Evolutionary conservation across 2,797 vertebrate genomes (phyloP), one percentile per base, ranked within the genome.

Genomic region (Bovichtus variegatus): DNA sequence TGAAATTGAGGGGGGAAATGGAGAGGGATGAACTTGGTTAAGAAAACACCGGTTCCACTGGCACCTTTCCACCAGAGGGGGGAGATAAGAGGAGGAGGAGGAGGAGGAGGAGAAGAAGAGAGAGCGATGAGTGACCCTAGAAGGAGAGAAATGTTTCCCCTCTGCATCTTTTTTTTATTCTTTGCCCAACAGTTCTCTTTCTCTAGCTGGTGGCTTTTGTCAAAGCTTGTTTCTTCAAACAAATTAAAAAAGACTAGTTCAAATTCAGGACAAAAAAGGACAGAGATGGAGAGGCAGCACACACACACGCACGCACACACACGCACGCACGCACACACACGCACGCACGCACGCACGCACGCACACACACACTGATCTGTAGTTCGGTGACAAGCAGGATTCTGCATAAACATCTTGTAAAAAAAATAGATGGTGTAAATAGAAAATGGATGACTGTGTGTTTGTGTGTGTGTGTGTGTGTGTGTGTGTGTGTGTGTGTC

Each of bases 11-110:
- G 72, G 66, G 83, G 82, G 34, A 82, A 88, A 88, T 72, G 77
- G 89, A 91, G 91, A 90, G 79, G 85, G 72, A 85, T 92, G 87
- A 93, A 92, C 91, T 91, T 90, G 91, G 92, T 93, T 93, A 93
- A 87, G 89, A 91, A 92, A 94, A 93, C 89, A 92, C 64, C 75
- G 55, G 81, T 77, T 91, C 82, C 76, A 77, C 84, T 90, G 91
- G 87, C 89, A 90, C 88, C 87, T 84, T 74, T 89, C 85, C 87
- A 88, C 79, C 68, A 49, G 71, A 46, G 66, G 51, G 71, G 76
- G 65, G 44, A 77, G 80, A 87, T 78, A 67, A 74, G 80, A 5
- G 79, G 23, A 63, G 46, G 41, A 59, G 62, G 58, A 23, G 55
- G 34, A 47, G 57, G 50, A 60, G 40, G 19, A 40, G 43, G 57